Evolutionary conservation across 2,888 invertebrate species (phyloP).

Genomic region (Rhagophthalmus giganteus): DNA sequence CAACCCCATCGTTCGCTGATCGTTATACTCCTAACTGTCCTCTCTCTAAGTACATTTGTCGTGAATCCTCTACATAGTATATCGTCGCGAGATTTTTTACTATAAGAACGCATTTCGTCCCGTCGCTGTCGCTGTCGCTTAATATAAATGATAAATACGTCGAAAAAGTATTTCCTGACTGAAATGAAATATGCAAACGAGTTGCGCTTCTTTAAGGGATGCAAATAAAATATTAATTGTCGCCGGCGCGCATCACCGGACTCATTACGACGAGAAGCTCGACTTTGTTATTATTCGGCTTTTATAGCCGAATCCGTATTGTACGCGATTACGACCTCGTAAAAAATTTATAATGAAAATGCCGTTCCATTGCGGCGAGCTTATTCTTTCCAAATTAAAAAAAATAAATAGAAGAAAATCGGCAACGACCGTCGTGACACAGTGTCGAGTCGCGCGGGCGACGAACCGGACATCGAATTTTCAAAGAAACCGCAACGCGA

Average conservation of each 20-base stretch:
- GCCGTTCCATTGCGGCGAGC: not conserved
- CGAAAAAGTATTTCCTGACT: slow-evolving; percentile 10
- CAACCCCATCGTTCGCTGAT: too few species aligned
- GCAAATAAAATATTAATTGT: slow-evolving; percentile 23
- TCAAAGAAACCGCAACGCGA: too few species aligned
- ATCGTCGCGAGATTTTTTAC: too few species aligned
- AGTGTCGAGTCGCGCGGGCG: too few species aligned
- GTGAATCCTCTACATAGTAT: slow-evolving; percentile 2
- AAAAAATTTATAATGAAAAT: not conserved
- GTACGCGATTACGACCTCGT: slow-evolving; percentile 2
- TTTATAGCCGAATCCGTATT: slow-evolving; percentile 1
- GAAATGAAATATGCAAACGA: slow-evolving; percentile 22
- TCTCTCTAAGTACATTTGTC: not conserved
- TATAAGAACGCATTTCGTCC: too few species aligned
- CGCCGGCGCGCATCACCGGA: slow-evolving; percentile 3
- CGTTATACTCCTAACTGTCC: not conserved
- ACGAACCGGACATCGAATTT: too few species aligned
- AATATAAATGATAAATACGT: slow-evolving; percentile 12
- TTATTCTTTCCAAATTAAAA: too few species aligned
- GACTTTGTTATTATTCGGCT: slow-evolving; percentile 8
- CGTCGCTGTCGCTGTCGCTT: too few species aligned
- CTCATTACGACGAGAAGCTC: slow-evolving; percentile 8
- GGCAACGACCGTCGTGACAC: too few species aligned
- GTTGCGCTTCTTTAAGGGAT: slow-evolving; percentile 9
- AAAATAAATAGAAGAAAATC: too few species aligned